Percentiles rank a stretch among this genome's conserved stretches.
Conservation (phyloP, 1,140 invertebrate genomes). For the Nautilus pompilius region DNA sequence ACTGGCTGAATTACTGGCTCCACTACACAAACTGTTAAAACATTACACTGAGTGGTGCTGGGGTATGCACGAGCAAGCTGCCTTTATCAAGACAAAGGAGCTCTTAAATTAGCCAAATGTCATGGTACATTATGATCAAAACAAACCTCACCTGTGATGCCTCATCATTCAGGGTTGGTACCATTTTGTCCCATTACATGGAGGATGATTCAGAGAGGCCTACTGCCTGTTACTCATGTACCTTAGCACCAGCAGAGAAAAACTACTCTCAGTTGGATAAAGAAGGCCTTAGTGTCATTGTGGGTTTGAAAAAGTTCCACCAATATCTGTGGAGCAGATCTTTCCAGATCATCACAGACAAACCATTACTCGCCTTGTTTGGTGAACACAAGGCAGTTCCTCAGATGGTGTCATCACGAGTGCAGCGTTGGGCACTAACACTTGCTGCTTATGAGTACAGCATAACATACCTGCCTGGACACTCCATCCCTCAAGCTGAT, state of each 20-base stretch:
- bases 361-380: slow-evolving; percentile 57
- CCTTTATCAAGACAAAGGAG: no score
- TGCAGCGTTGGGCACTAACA: slow-evolving; percentile 46
- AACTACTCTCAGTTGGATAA: no score
- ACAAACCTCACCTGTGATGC: slow-evolving; percentile 50
- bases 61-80: no score
- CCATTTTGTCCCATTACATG: no score
- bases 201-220: no score
- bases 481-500: background rate
- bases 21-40: slow-evolving; percentile 55
- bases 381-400: slow-evolving; percentile 41
- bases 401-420: slow-evolving; percentile 25
- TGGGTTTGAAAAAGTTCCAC: slow-evolving; percentile 48
- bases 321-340: slow-evolving; percentile 54
- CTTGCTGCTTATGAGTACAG: slow-evolving; percentile 6
- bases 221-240: no score
- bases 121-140: slow-evolving; percentile 51
- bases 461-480: slow-evolving; percentile 7
- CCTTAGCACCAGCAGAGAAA: no score
- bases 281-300: no score
- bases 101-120: no score
- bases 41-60: no score
- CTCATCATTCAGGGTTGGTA: slow-evolving; percentile 42
- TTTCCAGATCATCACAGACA: slow-evolving; percentile 51
- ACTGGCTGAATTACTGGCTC: slow-evolving; percentile 14